Base-by-base conservation (phyloP, 2,797 vertebrate genomes). In the Mastacembelus armatus region DNA sequence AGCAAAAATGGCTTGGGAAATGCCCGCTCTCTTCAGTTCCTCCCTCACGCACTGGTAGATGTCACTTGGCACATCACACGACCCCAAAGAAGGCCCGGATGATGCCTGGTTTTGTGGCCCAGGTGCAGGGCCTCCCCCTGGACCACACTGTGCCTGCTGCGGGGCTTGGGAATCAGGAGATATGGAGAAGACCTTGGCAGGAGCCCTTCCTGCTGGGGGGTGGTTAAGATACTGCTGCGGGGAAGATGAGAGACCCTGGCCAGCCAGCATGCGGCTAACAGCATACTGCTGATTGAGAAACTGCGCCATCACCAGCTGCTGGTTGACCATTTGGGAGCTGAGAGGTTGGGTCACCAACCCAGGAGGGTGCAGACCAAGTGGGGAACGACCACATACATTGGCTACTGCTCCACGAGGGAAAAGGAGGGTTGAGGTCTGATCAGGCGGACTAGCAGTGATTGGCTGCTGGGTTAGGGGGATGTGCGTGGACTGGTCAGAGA, bases 1-100 rank as follows among this genome's bases (percentile, higher is more conserved):
- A 82, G 98, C 98, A 89, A 99, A 99, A 88, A 99, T 94, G 78
- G 98, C 98, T 91, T 99, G 98, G 60, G 98, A 99, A 92, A 99
- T 98, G 85, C 96, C 97, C 32, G 98, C 98, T 85, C 98, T 94
- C 93, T 99, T 99, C 87, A 99, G 93, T 88, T 99, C 98, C 38
- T 99, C 98, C 32, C 97, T 95, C 80, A 99, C 98, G 90, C 95
- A 96, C 87, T 98, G 97, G 95, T 99, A 99, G 93, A 99, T 96
- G 86, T 98, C 96, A 62, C 78, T 91, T 78, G 96, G 96, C 90
- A 99, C 95, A 1, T 92, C 90, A 8, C 72, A 59, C 0, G 58
- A 44, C 7, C 80, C 86, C 26, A 65, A 60, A 6, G 78, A 80
- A 9, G 81, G 63, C 8, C 18, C 81, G 1, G 68, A 43, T 0